Evolutionary conservation across 1,140 invertebrate genomes (phyloP).

Genomic region (Sminthurinus signatus): DNA sequence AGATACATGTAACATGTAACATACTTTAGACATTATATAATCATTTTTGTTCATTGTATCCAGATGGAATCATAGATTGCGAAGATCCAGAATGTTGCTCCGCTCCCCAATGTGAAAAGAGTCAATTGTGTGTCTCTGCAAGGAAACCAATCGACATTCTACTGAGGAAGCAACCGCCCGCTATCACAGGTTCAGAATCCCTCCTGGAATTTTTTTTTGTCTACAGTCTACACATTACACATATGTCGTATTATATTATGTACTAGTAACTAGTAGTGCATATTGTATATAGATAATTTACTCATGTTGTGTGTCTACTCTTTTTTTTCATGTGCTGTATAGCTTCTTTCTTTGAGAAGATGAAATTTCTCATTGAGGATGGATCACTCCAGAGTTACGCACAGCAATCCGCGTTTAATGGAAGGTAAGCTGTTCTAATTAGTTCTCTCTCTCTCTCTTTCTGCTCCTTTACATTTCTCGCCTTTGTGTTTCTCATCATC

Average conservation of each 20-base stretch:
- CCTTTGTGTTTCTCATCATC: too few relatives aligned
- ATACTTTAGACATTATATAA: too few relatives aligned
- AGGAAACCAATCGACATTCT: slow-evolving; percentile 91
- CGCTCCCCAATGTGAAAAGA: slow-evolving; percentile 68
- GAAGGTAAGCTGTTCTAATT: slow-evolving; percentile 69
- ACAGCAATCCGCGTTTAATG: slow-evolving; percentile 87
- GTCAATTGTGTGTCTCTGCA: slow-evolving; percentile 80
- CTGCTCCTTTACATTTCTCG: neutral
- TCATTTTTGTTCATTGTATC: too few relatives aligned
- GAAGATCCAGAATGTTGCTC: slow-evolving; percentile 94
- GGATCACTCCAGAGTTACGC: slow-evolving; percentile 96
- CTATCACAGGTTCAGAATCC: too few relatives aligned
- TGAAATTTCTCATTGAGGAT: slow-evolving; percentile 97
- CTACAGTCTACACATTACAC: too few relatives aligned
- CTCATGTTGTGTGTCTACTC: too few relatives aligned
- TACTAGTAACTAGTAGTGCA: too few relatives aligned
- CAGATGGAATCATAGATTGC: slow-evolving; percentile 93
- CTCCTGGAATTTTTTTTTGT: too few relatives aligned
- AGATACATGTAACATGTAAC: too few relatives aligned
- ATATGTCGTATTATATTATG: too few relatives aligned
- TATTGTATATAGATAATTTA: too few relatives aligned
- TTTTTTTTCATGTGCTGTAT: too few relatives aligned
- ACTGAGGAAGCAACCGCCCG: slow-evolving; percentile 85
- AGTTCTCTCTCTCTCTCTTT: neutral
- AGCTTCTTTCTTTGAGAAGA: slow-evolving; percentile 96